A percentile compares a stretch with the other conserved stretches of the same genome.
These are phyloP conservation scores for Megalops atlanticus DNA, from an alignment of 2,113 vertebrate species.

Conservation along the genomic window DNA sequence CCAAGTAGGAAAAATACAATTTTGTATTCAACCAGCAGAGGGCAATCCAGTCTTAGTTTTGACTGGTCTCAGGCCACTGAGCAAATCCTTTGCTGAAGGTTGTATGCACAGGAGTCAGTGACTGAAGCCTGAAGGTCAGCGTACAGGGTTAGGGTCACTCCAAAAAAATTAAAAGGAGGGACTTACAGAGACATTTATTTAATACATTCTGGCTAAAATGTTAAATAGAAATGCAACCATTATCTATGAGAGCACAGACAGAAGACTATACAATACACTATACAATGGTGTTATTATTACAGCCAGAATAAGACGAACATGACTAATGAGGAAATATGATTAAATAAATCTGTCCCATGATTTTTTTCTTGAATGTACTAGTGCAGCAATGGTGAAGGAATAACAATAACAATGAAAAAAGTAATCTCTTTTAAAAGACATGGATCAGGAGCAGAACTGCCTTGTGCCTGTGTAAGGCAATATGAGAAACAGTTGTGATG, in stretches of 20 bases:
- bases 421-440: background rate
- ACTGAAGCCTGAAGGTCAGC: background rate
- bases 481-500: slow-evolving; percentile 15
- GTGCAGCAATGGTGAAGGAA: background rate
- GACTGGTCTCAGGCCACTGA: background rate
- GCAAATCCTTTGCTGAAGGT: background rate
- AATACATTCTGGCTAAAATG: too few relatives aligned
- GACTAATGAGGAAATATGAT: background rate
- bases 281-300: too few relatives aligned
- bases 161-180: background rate
- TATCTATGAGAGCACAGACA: too few relatives aligned
- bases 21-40: slow-evolving; percentile 23
- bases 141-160: too few relatives aligned
- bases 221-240: too few relatives aligned
- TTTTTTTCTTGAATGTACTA: background rate
- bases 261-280: too few relatives aligned
- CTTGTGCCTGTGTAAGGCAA: background rate
- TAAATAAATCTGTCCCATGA: background rate
- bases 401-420: background rate
- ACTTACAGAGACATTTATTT: background rate
- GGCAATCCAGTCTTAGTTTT: slow-evolving; percentile 20
- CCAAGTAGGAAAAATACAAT: background rate
- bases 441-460: background rate
- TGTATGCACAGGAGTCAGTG: background rate
- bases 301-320: background rate